phyloP scores from a whole-genome alignment of 2,888 invertebrate species.

The Hydraecia micacea region DNA sequence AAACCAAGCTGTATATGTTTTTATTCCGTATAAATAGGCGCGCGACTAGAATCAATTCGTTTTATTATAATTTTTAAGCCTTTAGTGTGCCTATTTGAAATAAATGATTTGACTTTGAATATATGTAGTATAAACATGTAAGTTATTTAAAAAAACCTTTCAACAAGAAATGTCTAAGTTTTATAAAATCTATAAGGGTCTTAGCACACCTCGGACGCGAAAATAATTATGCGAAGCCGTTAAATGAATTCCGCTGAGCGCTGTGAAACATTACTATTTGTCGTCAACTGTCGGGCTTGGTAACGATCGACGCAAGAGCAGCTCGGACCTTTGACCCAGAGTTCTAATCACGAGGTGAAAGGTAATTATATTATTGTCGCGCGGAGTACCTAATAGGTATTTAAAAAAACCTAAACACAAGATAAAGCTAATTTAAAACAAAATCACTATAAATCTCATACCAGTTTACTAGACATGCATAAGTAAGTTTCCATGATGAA shows the following conservation, averaged over 20 bases:
- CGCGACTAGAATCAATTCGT: no score
- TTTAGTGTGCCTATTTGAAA: no score
- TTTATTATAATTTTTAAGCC: no score
- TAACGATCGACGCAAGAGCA: constrained; percentile 8
- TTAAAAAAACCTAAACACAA: not conserved
- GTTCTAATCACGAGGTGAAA: constrained; percentile 29
- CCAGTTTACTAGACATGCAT: not conserved
- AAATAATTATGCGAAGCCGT: not conserved
- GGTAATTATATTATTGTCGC: constrained; percentile 4
- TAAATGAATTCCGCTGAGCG: no score
- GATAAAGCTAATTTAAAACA: not conserved
- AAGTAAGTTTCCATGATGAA: constrained; percentile 7
- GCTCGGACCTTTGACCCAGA: constrained; percentile 39
- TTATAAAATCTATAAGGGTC: no score
- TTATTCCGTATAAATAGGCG: not conserved
- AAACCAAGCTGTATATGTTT: not conserved
- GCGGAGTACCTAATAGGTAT: not conserved
- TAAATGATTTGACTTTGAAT: no score
- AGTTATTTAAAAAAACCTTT: not conserved
- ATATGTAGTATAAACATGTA: no score
- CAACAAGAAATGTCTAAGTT: no score
- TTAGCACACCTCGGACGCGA: no score
- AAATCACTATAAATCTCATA: not conserved
- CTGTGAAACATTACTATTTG: not conserved
- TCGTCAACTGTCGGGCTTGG: not conserved